phyloP scores from a whole-genome alignment of 2,797 vertebrate species.

The Catharus ustulatus region DNA sequence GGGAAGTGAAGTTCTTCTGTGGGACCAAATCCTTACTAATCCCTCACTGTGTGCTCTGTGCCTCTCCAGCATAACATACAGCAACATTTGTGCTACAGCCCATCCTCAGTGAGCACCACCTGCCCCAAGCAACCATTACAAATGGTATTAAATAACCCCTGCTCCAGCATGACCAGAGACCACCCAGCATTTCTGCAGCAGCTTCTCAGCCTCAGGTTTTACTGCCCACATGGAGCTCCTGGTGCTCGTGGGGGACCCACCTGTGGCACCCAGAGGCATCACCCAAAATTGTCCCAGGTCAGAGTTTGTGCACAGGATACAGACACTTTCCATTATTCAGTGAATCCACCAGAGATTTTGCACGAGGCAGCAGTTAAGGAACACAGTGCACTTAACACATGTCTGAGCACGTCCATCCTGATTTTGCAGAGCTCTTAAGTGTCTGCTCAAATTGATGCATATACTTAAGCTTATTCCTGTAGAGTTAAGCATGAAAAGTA shows the following conservation, averaged over 20 bases:
- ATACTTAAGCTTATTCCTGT: constrained; percentile 67
- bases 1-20: background rate
- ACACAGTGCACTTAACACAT: constrained; percentile 25
- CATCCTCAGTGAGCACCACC: constrained; percentile 3
- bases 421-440: constrained; percentile 67
- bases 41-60: background rate
- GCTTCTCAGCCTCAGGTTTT: constrained; percentile 8
- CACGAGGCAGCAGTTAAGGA: constrained; percentile 41
- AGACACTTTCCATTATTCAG: background rate
- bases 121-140: constrained; percentile 39
- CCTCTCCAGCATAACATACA: background rate
- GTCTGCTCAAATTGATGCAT: constrained; percentile 67
- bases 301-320: background rate
- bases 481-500: constrained; percentile 66
- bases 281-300: background rate
- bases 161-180: constrained; percentile 30
- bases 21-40: background rate
- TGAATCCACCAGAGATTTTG: constrained; percentile 11
- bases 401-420: constrained; percentile 59
- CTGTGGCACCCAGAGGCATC: background rate
- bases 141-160: constrained; percentile 49
- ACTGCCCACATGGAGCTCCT: rapidly evolving
- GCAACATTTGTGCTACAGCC: constrained; percentile 25
- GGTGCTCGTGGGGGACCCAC: background rate
- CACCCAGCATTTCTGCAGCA: background rate